Conservation (phyloP, 2,888 invertebrate genomes). For the Andrena haemorrhoa region DNA sequence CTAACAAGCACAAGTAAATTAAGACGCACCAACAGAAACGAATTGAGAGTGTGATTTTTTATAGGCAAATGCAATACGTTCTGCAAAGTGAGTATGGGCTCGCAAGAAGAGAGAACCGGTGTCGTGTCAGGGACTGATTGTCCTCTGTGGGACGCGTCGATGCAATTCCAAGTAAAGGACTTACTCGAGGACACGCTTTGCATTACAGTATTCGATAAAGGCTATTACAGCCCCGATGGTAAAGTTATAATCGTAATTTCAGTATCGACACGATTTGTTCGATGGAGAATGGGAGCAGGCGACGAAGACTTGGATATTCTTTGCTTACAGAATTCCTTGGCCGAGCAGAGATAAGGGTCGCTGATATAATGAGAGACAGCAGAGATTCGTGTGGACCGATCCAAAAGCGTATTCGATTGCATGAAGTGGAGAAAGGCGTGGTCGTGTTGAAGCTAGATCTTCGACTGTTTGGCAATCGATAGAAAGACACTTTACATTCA, state of each 20-base stretch:
- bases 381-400: conserved; percentile 88
- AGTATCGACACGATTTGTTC: neutral
- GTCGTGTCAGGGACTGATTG: conserved; percentile 86
- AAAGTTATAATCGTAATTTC: conserved; percentile 69
- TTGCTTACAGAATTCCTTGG: conserved; percentile 89
- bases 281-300: neutral
- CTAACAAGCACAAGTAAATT: conserved; percentile 23
- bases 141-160: conserved; percentile 90
- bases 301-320: conserved; percentile 25
- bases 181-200: conserved; percentile 89
- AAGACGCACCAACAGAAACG: neutral
- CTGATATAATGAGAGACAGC: conserved; percentile 88
- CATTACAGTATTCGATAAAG: conserved; percentile 90
- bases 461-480: conserved; percentile 86
- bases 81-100: conserved; percentile 91
- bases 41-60: conserved; percentile 33
- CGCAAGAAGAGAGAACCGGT: conserved; percentile 89
- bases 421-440: conserved; percentile 90
- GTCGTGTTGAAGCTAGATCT: conserved; percentile 90
- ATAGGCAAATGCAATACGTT: conserved; percentile 90
- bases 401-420: conserved; percentile 88
- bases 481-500: conserved; percentile 29
- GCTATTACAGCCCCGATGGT: conserved; percentile 91
- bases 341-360: conserved; percentile 89
- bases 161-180: conserved; percentile 91